Evolutionary conservation across 2,888 invertebrate species (phyloP), one percentile per base, ranked within the genome.

Genomic region (Archips xylosteana): DNA sequence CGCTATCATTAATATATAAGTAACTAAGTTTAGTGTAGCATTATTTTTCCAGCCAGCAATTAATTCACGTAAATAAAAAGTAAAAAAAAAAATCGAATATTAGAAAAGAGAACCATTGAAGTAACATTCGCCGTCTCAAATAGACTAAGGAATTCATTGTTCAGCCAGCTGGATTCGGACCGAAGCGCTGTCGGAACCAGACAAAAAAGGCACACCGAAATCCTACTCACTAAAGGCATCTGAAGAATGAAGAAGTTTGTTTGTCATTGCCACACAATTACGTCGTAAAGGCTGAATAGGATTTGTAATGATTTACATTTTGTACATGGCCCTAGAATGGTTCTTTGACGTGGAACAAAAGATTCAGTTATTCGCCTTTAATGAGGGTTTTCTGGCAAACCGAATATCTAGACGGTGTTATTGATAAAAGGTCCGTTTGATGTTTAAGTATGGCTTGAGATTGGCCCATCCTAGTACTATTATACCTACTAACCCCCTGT

Each of bases 111-210:
- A 12, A 3, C 23, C 10, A 12, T 57, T 57, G 12, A 10, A 57
- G 32, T 4, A 12, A 0, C 32, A 32, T 57, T 32, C 23, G 49
- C 15, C n/a, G 23, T 6, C 65, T 39, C 65, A 65, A 65, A 65
- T 15, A 65, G 65, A 54, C 51, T 36, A 65, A 34, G 12, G 51
- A 36, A 54, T 10, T 51, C 15, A 60, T 60, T 60, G 65, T 65
- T 51, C 65, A 65, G 51, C 49, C 51, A 65, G 51, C 23, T 47
- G 65, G 15, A 34, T 10, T 65, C 13, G 36, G 34, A 3, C 15
- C 15, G 23, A 54, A 15, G 57, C 32, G 57, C 57, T 32, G 57
- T 57, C 57, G 57, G 9, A 23, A 3, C 32, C 57, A 57, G 57
- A 57, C 32, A 57, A 32, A 57, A 57, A 32, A 4, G 8, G 51